Evolutionary conservation across 2,888 invertebrate species (phyloP).

Genomic region (Siphlonurus alternatus): DNA sequence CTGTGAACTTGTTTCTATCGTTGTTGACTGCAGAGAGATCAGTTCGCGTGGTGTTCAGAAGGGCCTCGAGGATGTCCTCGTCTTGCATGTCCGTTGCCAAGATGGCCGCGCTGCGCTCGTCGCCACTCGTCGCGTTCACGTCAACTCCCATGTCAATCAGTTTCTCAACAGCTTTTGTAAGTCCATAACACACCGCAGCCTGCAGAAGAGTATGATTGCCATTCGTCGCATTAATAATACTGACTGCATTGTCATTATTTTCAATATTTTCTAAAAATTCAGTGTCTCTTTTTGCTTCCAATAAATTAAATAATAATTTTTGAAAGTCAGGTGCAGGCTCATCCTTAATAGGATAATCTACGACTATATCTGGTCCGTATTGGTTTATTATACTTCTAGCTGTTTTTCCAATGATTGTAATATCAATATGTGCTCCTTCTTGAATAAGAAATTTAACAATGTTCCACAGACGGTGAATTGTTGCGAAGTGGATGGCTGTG

Average conservation of each 20-base stretch:
- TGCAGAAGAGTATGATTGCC: not conserved
- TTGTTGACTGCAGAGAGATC: not conserved
- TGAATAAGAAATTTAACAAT: conserved; percentile 10
- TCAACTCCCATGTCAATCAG: not conserved
- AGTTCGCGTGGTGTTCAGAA: not conserved
- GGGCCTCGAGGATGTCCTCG: not conserved
- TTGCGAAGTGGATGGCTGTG: conserved; percentile 13
- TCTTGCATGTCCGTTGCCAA: not conserved
- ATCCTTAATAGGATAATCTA: not conserved
- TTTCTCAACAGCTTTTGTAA: not conserved
- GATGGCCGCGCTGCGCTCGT: conserved; percentile 3
- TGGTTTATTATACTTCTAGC: conserved; percentile 10
- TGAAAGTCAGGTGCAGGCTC: not conserved
- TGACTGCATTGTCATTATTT: not conserved
- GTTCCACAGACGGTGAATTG: conserved; percentile 11
- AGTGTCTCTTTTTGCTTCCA: not conserved
- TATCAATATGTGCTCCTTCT: conserved; percentile 11
- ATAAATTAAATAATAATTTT: conserved; percentile 3
- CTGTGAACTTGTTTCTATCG: not conserved
- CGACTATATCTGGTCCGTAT: conserved; percentile 8
- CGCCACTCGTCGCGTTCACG: not conserved
- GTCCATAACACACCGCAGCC: not conserved
- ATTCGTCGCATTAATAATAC: not conserved
- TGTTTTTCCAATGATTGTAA: conserved; percentile 10
- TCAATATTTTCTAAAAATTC: not conserved